Evolutionary conservation across 2,888 invertebrate species (phyloP), one percentile per base, ranked within the genome.

Genomic region (Amorpha juglandis): DNA sequence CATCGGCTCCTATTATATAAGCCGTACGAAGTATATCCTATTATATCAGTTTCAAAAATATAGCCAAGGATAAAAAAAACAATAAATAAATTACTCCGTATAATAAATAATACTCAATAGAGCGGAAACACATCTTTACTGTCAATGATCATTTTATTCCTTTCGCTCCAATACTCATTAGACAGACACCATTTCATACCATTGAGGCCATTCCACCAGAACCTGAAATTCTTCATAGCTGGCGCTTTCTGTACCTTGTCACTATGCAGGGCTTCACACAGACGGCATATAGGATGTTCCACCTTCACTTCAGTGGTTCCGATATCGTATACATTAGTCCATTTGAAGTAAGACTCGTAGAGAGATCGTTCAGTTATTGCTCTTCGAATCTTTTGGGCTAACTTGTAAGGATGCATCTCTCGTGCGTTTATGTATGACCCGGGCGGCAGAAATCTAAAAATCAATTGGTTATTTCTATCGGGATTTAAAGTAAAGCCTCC

Each of bases 391-490:
- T 73, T 63, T 48, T 73, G 70, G 0, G 90, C 90, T 42, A 90
- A 73, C 42, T 81, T 82, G 71, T 83, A 82, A 0, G 89, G 86
- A 62, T 85, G 81, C 27, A 78, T 63, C n/a, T 81, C 66, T 0
- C 74, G 75, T 0, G 87, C 89, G 68, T 88, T 81, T 51, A 91
- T 76, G 68, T 88, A 90, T 0, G 88, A 88, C 2, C 79, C 81
- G 0, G 82, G 79, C 1, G 88, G 88, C 1, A 89, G 76, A 65
- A 88, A 89, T 74, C 88, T 89, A 77, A 66, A 21, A 38, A 38
- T 9, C 7, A 38, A 38, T 38, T 38, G 3, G 38, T 38, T 38
- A 38, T 27, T 27, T 27, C 4, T 4, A 27, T 27, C 27, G 27
- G 27, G 27, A 3, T 27, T 27, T 27, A 27, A 27, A 3, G 27